These are phyloP conservation scores for Operophtera brumata DNA, from an alignment of 2,888 invertebrate genomes.

Conservation along the genomic window DNA sequence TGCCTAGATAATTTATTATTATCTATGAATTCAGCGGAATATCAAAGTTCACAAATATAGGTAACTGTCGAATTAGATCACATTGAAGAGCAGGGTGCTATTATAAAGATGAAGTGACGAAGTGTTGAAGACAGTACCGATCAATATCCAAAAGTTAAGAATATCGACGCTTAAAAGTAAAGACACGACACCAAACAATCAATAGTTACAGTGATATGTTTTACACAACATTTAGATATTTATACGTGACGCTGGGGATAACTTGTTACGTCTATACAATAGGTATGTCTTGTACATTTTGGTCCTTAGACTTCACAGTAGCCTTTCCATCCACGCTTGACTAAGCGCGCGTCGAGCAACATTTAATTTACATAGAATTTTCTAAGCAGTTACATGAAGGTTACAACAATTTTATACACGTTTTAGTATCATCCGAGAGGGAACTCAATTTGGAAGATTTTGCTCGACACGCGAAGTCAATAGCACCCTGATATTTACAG, in stretches of 20 bases:
- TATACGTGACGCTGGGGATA: conserved; percentile 6
- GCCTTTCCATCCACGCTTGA: conserved; percentile 16
- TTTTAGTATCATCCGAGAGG: background rate
- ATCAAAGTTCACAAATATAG: conserved; percentile 34
- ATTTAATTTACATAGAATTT: background rate
- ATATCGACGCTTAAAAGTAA: conserved; percentile 20
- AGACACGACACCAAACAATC: conserved; percentile 34
- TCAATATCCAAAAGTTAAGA: conserved; percentile 17
- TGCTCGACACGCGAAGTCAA: conserved; percentile 35
- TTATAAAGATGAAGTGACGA: conserved; percentile 42
- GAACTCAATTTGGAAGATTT: conserved; percentile 2
- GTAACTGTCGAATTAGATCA: conserved; percentile 25
- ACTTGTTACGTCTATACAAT: conserved; percentile 12
- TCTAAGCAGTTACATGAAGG: background rate
- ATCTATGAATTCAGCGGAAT: conserved; percentile 42
- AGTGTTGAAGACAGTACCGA: conserved; percentile 30
- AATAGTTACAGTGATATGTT: conserved; percentile 29
- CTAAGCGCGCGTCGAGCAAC: conserved; percentile 1
- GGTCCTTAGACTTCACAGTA: conserved; percentile 22
- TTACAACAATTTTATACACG: background rate
- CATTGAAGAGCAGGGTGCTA: conserved; percentile 63
- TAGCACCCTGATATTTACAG: conserved; percentile 62
- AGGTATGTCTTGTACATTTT: conserved; percentile 21
- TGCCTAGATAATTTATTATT: conserved; percentile 45
- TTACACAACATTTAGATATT: conserved; percentile 21